Evolutionary conservation across 2,113 vertebrate species (phyloP), one percentile per base, ranked within the genome.

Genomic region (Dasyurus viverrinus): DNA sequence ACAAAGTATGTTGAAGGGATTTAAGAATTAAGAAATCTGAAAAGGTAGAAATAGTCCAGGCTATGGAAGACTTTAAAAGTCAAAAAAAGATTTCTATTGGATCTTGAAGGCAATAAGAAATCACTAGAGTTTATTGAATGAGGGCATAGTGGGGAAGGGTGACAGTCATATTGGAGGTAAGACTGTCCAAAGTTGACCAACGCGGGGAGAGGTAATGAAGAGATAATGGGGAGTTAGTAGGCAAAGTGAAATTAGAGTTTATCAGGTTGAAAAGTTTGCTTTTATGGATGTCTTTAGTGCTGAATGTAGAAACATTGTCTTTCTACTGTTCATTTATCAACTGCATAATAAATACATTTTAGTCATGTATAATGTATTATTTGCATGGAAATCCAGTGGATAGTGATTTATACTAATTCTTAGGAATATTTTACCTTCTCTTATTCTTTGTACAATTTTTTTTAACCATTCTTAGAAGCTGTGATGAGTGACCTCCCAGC

Each of bases 311-410:
- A 16, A 84, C 68, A 42, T 42, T 84, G 68, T 2, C n/a, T 42
- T 84, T 84, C 68, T 42, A 42, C 19, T 84, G 0, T 84, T 68
- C 27, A 68, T 68, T 42, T 84, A 42, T 84, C 16, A 84, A 7
- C 19, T 23, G n/a, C 68, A 84, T 42, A 84, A 42, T 84, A 23
- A 84, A 16, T 94, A 46, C 42, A 24, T n/a, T 84, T 94, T 57
- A 54, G 30, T 16, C 50, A 16, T 47, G 0, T 50, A 54, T 53
- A 22, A 94, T 60, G 47, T 94, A 55, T 91, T 10, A 92, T 94
- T 95, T 96, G 8, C 47, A 90, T 54, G 91, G n/a, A 93, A 90
- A 46, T 84, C 7, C 8, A 68, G 16, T 48, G 50, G 94, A 14
- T 84, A 60, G 22, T 19, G 60, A 60, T 54, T 30, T 27, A 47